These are phyloP conservation scores for Lamellibrachia columna DNA, from an alignment of 2,888 invertebrate species.

Conservation along the genomic window DNA sequence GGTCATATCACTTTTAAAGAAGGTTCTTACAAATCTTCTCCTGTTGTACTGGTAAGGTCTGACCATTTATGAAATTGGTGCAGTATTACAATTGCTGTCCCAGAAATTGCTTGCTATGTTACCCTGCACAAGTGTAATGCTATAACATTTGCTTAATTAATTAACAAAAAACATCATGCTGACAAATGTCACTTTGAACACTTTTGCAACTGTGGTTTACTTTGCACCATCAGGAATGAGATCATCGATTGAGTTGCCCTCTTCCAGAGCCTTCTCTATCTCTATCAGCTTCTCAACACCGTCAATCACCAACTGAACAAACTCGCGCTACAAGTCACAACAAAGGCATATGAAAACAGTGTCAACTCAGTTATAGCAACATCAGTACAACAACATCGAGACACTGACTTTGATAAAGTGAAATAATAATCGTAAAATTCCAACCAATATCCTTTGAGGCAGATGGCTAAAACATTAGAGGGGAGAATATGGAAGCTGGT, in stretches of 20 bases:
- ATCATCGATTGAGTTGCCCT: conserved; percentile 22
- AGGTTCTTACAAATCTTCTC: not conserved
- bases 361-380: not conserved
- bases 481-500: too few species aligned
- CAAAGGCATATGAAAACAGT: not conserved
- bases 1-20: not conserved
- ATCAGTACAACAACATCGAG: not conserved
- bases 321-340: conserved; percentile 21
- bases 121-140: not conserved
- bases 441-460: not conserved
- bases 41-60: not conserved
- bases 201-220: not conserved
- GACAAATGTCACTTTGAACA: not conserved
- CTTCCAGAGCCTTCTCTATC: conserved; percentile 24
- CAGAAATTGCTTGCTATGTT: not conserved
- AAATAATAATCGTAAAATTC: not conserved
- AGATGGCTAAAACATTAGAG: too few species aligned
- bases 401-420: not conserved
- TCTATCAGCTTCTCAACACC: conserved; percentile 24
- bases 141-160: not conserved
- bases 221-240: conserved; percentile 21
- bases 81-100: not conserved
- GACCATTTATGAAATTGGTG: not conserved
- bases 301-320: conserved; percentile 26
- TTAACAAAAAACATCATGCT: not conserved